Conservation (phyloP, 2,888 invertebrate species). For the Eupithecia subumbrata region DNA sequence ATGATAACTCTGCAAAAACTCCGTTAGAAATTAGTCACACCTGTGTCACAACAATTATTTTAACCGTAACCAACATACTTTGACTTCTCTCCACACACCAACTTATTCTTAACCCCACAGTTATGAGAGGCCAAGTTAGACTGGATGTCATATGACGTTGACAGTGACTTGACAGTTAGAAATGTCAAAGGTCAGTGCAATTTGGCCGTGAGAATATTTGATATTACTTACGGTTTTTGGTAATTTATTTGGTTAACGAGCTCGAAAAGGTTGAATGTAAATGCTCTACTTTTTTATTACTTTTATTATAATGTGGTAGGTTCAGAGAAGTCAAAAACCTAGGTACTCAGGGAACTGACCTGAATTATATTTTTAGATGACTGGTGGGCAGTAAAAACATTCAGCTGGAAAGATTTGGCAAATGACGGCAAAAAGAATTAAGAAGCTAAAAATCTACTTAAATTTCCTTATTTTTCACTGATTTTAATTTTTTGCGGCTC, state of each 20-base stretch:
- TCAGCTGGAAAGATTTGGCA: too few species aligned
- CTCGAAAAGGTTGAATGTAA: conserved; percentile 17
- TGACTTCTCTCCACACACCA: conserved; percentile 43
- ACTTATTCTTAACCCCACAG: background rate
- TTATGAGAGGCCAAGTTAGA: conserved; percentile 47
- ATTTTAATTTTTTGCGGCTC: too few species aligned
- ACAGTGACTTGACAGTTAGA: conserved; percentile 76
- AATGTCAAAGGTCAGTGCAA: conserved; percentile 68
- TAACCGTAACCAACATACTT: conserved; percentile 51
- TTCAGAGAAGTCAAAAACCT: background rate
- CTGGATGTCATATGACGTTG: conserved; percentile 65
- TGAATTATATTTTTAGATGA: background rate
- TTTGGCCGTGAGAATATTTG: conserved; percentile 72
- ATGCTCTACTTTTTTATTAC: conserved; percentile 12
- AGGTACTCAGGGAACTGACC: background rate
- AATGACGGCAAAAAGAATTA: too few species aligned
- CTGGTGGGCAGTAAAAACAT: background rate
- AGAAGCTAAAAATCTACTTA: too few species aligned
- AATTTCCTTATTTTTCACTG: too few species aligned
- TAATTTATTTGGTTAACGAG: conserved; percentile 40
- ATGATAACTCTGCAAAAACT: conserved; percentile 49
- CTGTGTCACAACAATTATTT: conserved; percentile 72
- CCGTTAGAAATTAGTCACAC: conserved; percentile 73
- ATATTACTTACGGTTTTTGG: conserved; percentile 48
- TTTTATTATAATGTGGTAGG: background rate